A percentile compares a stretch with the other conserved stretches of the same genome.
Evolutionary conservation across 2,888 invertebrate species (phyloP).

Genomic region (Caenorhabditis plicata): DNA sequence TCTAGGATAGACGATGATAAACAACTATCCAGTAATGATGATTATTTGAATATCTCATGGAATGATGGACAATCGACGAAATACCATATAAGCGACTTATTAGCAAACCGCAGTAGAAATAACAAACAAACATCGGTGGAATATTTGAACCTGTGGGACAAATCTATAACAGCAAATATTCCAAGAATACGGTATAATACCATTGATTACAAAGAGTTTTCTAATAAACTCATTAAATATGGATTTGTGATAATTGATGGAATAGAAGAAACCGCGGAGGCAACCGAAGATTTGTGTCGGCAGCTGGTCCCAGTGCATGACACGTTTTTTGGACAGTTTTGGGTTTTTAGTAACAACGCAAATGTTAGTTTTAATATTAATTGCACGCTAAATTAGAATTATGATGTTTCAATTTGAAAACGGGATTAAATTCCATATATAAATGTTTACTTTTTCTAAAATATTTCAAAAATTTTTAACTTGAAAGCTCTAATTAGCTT

Average conservation of each 20-base stretch:
- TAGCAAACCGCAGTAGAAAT: too few species aligned
- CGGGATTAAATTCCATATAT: too few species aligned
- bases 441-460: background rate
- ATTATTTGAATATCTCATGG: constrained; percentile 9
- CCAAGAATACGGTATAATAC: too few species aligned
- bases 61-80: constrained; percentile 18
- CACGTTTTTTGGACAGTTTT: constrained; percentile 78
- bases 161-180: too few species aligned
- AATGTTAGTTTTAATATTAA: background rate
- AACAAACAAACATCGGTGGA: too few species aligned
- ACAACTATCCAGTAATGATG: constrained; percentile 4
- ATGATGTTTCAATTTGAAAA: background rate
- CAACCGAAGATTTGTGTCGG: constrained; percentile 66
- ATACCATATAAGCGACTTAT: constrained; percentile 21
- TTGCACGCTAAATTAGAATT: background rate
- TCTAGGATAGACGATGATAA: constrained; percentile 5
- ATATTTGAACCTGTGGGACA: constrained; percentile 15
- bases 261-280: constrained; percentile 37
- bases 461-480: background rate
- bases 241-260: constrained; percentile 54
- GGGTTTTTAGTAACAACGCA: constrained; percentile 70
- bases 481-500: too few species aligned
- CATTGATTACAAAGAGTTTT: constrained; percentile 41
- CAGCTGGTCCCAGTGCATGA: constrained; percentile 74
- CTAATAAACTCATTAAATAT: constrained; percentile 42